Base-by-base conservation (phyloP, 2,797 vertebrate genomes). In the Podarcis lilfordi region DNA sequence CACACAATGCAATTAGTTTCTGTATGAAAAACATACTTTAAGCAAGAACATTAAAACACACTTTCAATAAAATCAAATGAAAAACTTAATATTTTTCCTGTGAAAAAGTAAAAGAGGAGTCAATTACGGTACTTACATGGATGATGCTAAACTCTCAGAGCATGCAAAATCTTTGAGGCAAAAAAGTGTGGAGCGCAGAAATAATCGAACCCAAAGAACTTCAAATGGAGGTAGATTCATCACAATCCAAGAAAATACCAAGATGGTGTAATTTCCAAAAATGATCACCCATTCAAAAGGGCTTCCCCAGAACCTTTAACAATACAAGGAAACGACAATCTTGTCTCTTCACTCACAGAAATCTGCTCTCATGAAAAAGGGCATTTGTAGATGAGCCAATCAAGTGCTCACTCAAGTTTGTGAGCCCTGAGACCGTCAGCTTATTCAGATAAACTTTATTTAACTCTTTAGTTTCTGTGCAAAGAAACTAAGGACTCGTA, bases 141-240 rank as follows among this genome's bases (percentile, higher is more conserved):
- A 10, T 80, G 59, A 80, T 61, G 32, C 37, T 43, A 35, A 80
- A 61, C 19, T 43, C 68, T 45, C 37, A 72, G 8, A 11, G 35
- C 13, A 68, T n/a, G n/a, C 8, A 81, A 43, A 50, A 61, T 50
- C 78, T 68, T 19, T 7, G 61, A 85, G 66, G 78, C 27, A 32
- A 85, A 32, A 61, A 85, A 29, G 37, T 74, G 71, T 43, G 10
- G 8, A 13, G 35, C 40, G 9, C 29, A 72, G 55, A 76, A 76
- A 55, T 23, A 50, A 75, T 74, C 90, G 76, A 95, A 97, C 96
- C 96, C 86, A 97, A 97, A 95, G 96, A 97, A 95, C 97, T 96
- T 95, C 95, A 96, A 95, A 97, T 97, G 95, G 97, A 96, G 91
- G 96, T 95, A 68, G 96, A 96, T 93, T 95, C 94, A 95, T 97